These are phyloP conservation scores for Caerostris extrusa DNA, from an alignment of 1,140 invertebrate genomes.

Conservation along the genomic window DNA sequence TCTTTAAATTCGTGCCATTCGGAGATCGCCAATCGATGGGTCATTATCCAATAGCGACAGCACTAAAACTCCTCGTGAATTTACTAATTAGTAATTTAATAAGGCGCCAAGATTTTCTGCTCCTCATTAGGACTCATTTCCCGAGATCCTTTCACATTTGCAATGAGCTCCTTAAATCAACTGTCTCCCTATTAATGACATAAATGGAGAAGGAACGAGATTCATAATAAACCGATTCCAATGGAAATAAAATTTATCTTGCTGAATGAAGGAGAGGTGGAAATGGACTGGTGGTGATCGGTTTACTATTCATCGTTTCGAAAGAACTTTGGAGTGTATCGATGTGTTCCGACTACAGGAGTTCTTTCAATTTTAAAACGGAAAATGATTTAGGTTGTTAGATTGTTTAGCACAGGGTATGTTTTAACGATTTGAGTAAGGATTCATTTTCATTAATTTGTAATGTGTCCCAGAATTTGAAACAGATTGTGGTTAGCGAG, in stretches of 20 bases:
- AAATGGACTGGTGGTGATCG: not conserved
- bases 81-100: constrained; percentile 7
- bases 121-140: not conserved
- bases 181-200: not conserved
- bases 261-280: not conserved
- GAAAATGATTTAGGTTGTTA: no score
- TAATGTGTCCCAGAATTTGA: no score
- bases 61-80: not conserved
- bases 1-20: not conserved
- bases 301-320: no score
- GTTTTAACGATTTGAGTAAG: no score
- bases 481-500: no score
- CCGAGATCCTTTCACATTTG: not conserved
- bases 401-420: no score
- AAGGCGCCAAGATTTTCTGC: not conserved
- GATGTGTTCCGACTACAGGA: no score
- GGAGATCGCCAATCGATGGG: not conserved
- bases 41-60: not conserved
- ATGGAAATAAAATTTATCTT: not conserved
- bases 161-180: not conserved
- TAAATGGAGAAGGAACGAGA: no score
- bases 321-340: no score
- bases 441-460: no score
- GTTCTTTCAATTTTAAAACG: no score
- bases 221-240: not conserved